Base-by-base conservation (phyloP, 2,113 vertebrate species). In the Nanger granti region DNA sequence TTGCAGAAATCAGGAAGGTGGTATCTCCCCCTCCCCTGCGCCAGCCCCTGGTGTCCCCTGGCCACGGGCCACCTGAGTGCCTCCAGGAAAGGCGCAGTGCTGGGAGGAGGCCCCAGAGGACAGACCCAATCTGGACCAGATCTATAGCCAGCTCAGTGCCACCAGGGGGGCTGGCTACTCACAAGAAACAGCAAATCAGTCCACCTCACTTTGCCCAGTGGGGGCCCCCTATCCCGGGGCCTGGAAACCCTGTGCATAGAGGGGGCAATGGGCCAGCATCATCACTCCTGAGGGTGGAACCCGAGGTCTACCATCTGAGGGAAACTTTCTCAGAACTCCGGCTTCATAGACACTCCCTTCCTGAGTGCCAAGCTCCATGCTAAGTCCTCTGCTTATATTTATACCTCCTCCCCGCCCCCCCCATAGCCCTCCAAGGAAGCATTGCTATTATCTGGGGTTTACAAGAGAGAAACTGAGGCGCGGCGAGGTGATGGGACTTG, bases 31-130 rank as follows among this genome's bases (percentile, higher is more conserved):
- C 99, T 24, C 99, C 99, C 0, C 98, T 99, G 98, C 99, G 99
- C 87, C 98, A 99, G 24, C 99, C 99, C 5, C 99, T 98, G 0
- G 98, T 99, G 95, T 98, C 99, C 37, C 99, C 99, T 0, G 99
- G 99, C 96, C 98, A 99, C 47, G 99, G 99, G 15, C 99, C 99
- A 0, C 97, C 99, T 18, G 98, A 99, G 93, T 99, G 99, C 49
- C 99, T 99, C 97, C 99, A 99, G 98, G 98, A 99, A 83, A 99
- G 99, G 99, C 99, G 97, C 99, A 99, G 93, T 99, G 99, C 98
- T 99, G 99, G 99, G 98, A 99, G 60, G 99, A 99, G 97, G 98
- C 98, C 54, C 99, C 99, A 0, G 99, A 99, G 0, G 98, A 99
- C 95, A 99, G 99, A 79, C 99, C 99, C 1, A 97, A 96, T 1